phyloP scores from a whole-genome alignment of 2,797 vertebrate species.

The Hippoglossus hippoglossus region DNA sequence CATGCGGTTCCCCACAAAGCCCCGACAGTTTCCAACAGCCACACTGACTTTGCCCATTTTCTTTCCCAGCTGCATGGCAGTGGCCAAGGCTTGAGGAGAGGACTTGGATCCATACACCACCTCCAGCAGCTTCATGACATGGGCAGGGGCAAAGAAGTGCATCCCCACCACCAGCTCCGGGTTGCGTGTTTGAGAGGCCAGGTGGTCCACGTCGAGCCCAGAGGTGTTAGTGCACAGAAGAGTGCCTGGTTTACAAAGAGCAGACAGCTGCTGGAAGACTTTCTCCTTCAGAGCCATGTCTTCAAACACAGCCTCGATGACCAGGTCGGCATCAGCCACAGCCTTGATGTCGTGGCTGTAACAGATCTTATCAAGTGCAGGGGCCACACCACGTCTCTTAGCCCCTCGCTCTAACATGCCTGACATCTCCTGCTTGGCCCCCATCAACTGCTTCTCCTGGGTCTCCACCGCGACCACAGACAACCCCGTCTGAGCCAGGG shows the following conservation, averaged over 20 bases:
- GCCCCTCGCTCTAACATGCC: slow-evolving; percentile 85
- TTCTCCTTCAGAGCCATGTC: slow-evolving; percentile 89
- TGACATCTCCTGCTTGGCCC: slow-evolving; percentile 81
- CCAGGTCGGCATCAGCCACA: slow-evolving; percentile 85
- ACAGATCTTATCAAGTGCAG: slow-evolving; percentile 61
- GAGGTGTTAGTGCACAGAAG: slow-evolving; percentile 93
- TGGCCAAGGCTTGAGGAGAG: slow-evolving; percentile 87
- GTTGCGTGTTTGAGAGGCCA: slow-evolving; percentile 84
- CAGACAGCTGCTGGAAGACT: slow-evolving; percentile 88
- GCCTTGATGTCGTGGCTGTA: slow-evolving; percentile 83
- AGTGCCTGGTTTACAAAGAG: slow-evolving; percentile 84
- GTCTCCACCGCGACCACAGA: slow-evolving; percentile 91
- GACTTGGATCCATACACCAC: slow-evolving; percentile 87
- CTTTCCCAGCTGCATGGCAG: slow-evolving; percentile 88
- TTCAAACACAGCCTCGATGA: slow-evolving; percentile 96
- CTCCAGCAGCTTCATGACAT: slow-evolving; percentile 93
- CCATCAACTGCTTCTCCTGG: slow-evolving; percentile 83
- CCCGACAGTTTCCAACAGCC: slow-evolving; percentile 91
- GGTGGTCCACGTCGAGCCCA: slow-evolving; percentile 86
- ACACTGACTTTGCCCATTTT: slow-evolving; percentile 89
- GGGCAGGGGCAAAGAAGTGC: slow-evolving; percentile 95
- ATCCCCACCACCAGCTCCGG: slow-evolving; percentile 91
- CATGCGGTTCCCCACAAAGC: slow-evolving; percentile 95
- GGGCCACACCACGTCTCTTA: slow-evolving; percentile 74
- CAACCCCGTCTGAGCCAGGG: slow-evolving; percentile 86